Evolutionary conservation across 2,797 vertebrate genomes (phyloP).

Genomic region (Benthosema pterotum): DNA sequence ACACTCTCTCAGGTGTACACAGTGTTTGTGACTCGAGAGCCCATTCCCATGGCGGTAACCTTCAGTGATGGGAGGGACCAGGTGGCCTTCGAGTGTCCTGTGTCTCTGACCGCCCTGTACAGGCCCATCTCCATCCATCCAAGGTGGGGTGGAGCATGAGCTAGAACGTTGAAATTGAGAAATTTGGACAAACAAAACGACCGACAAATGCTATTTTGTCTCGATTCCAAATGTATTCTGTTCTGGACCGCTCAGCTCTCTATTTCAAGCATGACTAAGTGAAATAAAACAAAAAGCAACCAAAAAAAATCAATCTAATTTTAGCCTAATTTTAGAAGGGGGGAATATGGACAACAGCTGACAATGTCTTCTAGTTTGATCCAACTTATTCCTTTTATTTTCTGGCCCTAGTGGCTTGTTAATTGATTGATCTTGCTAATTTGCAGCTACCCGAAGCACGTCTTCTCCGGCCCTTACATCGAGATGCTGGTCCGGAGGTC

Average conservation of each 20-base stretch:
- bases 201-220: too few species aligned
- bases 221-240: too few species aligned
- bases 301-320: too few species aligned
- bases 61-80: slow-evolving; percentile 70
- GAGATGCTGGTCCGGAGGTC: slow-evolving; percentile 72
- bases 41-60: slow-evolving; percentile 67
- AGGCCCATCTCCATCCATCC: slow-evolving; percentile 71
- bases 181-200: too few species aligned
- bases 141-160: slow-evolving; percentile 56
- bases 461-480: slow-evolving; percentile 71
- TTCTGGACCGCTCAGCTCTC: too few species aligned
- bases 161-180: too few species aligned
- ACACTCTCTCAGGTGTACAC: slow-evolving; percentile 61
- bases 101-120: slow-evolving; percentile 73
- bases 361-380: background rate
- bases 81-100: slow-evolving; percentile 72
- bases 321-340: too few species aligned
- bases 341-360: background rate
- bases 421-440: slow-evolving; percentile 14
- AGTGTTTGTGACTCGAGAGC: slow-evolving; percentile 59
- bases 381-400: background rate
- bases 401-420: too few species aligned
- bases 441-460: slow-evolving; percentile 72
- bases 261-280: too few species aligned
- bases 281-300: too few species aligned